Percentiles rank a stretch among this genome's conserved stretches.
These are phyloP conservation scores for Rhynchopsitta pachyrhyncha DNA, from an alignment of 2,113 vertebrate genomes.

Conservation along the genomic window DNA sequence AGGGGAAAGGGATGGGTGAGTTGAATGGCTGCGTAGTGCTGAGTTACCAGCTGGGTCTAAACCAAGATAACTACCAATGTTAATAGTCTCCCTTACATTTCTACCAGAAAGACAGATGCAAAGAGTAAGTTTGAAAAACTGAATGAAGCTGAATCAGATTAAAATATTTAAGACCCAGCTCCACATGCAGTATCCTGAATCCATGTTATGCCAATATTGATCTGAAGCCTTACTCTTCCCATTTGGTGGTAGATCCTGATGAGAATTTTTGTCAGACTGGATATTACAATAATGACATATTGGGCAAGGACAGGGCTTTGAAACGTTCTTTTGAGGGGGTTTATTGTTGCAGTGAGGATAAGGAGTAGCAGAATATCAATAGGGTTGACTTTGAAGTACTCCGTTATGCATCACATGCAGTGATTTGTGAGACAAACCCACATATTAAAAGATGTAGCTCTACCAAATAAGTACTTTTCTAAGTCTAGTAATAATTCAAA, in stretches of 20 bases:
- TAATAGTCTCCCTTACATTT: not conserved
- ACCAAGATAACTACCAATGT: not conserved
- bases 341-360: not conserved
- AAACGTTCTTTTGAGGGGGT: not conserved
- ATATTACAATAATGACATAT: not conserved
- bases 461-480: not conserved
- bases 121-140: not conserved
- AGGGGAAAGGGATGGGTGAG: not conserved
- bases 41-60: not conserved
- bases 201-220: not conserved
- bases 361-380: not conserved
- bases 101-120: not conserved
- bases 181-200: not conserved
- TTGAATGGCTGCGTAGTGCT: not conserved
- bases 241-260: not conserved
- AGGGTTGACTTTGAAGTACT: not conserved
- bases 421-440: not conserved
- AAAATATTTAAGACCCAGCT: not conserved
- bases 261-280: not conserved
- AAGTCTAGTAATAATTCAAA: conserved; percentile 15
- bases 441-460: not conserved
- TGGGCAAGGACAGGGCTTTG: not conserved
- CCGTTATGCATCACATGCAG: not conserved
- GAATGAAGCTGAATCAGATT: not conserved
- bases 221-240: not conserved